Evolutionary conservation across 2,888 invertebrate genomes (phyloP).

Genomic region (Dinocampus coccinellae): DNA sequence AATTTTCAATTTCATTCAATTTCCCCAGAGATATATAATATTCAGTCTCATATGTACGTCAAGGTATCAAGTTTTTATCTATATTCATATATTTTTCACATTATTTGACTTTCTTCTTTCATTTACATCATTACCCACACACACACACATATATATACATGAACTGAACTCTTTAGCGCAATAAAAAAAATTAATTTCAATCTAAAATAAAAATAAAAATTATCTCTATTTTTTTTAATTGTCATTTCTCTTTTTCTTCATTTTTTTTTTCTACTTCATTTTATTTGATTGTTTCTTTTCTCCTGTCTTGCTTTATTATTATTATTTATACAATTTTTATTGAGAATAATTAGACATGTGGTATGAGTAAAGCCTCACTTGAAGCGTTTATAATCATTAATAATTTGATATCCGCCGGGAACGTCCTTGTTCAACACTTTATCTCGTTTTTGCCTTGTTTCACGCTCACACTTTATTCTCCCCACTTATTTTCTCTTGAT

Average conservation of each 20-base stretch:
- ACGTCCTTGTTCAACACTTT: slow-evolving; percentile 28
- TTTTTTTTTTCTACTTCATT: background rate
- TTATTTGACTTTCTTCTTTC: slow-evolving; percentile 11
- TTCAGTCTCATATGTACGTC: background rate
- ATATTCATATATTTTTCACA: slow-evolving; percentile 16
- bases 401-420: slow-evolving; percentile 35
- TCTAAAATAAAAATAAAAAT: background rate
- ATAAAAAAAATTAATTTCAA: background rate
- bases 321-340: slow-evolving; percentile 2
- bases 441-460: background rate
- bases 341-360: slow-evolving; percentile 8
- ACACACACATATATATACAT: slow-evolving; percentile 7
- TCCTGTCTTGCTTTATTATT: no score
- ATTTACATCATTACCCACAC: background rate
- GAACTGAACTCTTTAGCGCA: background rate
- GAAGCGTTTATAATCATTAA: slow-evolving; percentile 31
- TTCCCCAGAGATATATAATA: background rate
- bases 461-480: no score
- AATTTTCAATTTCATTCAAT: background rate
- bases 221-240: no score
- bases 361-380: slow-evolving; percentile 26
- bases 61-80: background rate
- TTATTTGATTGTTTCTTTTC: no score
- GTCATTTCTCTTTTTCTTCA: no score
- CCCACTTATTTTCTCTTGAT: no score